A percentile compares a stretch with the other conserved stretches of the same genome.
These are phyloP conservation scores for Gopherus evgoodei DNA, from an alignment of 2,113 vertebrate species.

Conservation along the genomic window DNA sequence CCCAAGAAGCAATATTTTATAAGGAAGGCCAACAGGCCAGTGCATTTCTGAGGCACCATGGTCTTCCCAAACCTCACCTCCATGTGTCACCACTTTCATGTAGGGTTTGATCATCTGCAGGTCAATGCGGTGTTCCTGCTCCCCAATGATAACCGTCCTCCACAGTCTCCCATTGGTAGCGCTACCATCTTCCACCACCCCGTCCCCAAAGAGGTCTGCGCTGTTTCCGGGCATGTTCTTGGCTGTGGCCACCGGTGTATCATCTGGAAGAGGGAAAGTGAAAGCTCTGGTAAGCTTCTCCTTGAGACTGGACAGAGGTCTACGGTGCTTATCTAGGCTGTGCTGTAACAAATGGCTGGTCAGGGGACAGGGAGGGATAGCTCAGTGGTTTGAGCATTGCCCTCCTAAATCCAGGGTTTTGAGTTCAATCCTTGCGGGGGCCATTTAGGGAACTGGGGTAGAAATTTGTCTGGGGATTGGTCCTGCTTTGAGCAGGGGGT, in stretches of 20 bases:
- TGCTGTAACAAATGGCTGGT: neutral
- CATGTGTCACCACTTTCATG: slow-evolving; percentile 94
- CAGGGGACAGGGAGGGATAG: too few relatives aligned
- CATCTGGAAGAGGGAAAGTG: slow-evolving; percentile 80
- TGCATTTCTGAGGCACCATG: fast-evolving
- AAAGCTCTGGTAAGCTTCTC: neutral
- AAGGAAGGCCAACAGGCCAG: fast-evolving
- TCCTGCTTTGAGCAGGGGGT: too few relatives aligned
- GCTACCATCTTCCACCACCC: slow-evolving; percentile 72
- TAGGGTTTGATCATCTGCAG: slow-evolving; percentile 97
- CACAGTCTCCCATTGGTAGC: slow-evolving; percentile 89
- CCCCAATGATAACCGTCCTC: slow-evolving; percentile 95
- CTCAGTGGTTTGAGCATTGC: too few relatives aligned
- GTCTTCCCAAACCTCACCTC: slow-evolving; percentile 80
- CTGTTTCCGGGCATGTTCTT: slow-evolving; percentile 89
- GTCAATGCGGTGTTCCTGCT: slow-evolving; percentile 97
- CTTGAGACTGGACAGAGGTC: neutral
- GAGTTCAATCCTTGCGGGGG: too few relatives aligned
- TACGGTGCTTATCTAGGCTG: too few relatives aligned
- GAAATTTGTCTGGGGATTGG: too few relatives aligned
- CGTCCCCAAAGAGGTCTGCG: slow-evolving; percentile 81
- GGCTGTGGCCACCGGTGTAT: slow-evolving; percentile 92
- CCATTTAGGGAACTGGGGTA: too few relatives aligned
- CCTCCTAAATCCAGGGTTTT: too few relatives aligned
- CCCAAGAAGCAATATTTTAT: fast-evolving